Percentiles rank a stretch among this genome's conserved stretches.
Evolutionary conservation across 2,113 vertebrate species (phyloP).

Genomic region (Oxygymnocypris stewartii): DNA sequence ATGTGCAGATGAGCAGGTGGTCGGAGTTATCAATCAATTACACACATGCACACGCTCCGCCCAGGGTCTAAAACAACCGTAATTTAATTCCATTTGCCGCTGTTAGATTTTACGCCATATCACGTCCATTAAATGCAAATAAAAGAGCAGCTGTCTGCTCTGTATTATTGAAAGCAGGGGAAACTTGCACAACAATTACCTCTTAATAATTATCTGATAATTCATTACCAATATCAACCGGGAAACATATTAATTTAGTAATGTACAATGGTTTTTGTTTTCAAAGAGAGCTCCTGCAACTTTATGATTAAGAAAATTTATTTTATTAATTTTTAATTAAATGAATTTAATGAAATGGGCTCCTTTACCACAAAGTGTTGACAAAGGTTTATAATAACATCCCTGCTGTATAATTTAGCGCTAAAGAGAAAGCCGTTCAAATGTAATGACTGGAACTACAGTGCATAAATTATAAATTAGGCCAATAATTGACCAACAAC

Average conservation of each 20-base stretch:
- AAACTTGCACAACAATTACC: constrained; percentile 59
- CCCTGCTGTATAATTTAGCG: constrained; percentile 4
- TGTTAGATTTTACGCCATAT: constrained; percentile 52
- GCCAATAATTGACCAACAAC: background rate
- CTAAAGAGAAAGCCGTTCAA: background rate
- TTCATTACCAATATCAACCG: too few relatives aligned
- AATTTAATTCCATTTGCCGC: constrained; percentile 47
- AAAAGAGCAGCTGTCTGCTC: constrained; percentile 50
- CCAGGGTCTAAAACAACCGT: constrained; percentile 33
- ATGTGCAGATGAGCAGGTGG: constrained; percentile 44
- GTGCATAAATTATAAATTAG: background rate
- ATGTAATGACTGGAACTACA: constrained; percentile 11
- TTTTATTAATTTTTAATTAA: constrained; percentile 64
- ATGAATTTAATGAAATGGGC: constrained; percentile 46
- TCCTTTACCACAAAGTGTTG: constrained; percentile 24
- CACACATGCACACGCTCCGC: constrained; percentile 33
- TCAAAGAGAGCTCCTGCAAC: constrained; percentile 53
- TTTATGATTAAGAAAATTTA: constrained; percentile 58
- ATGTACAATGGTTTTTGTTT: constrained; percentile 45
- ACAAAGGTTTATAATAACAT: constrained; percentile 30
- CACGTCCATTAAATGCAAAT: constrained; percentile 55
- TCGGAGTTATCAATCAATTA: constrained; percentile 44
- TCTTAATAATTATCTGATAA: constrained; percentile 62
- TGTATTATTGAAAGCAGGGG: constrained; percentile 54
- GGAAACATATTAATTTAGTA: constrained; percentile 49